Percentiles rank a stretch among this genome's conserved stretches.
phyloP scores from a whole-genome alignment of 2,797 vertebrate genomes.

The Acanthiza pusilla region DNA sequence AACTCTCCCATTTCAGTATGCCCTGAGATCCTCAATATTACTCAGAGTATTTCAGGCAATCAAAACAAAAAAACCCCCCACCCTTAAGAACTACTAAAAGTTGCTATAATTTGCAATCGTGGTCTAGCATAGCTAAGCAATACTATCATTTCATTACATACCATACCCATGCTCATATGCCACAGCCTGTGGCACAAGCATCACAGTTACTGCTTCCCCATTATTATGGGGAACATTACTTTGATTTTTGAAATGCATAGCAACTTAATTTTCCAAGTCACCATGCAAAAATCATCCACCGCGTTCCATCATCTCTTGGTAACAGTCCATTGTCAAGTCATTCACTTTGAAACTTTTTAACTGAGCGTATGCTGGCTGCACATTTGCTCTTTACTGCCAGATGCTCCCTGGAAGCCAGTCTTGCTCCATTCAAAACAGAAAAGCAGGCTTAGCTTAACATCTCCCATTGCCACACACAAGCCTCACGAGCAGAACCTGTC shows the following conservation, averaged over 20 bases:
- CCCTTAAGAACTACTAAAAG: not conserved
- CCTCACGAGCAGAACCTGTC: not conserved
- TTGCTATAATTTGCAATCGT: not conserved
- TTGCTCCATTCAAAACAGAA: not conserved
- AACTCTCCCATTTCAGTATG: not conserved
- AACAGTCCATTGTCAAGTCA: not conserved
- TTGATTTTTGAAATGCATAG: not conserved
- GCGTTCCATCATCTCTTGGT: not conserved
- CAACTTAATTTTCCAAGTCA: not conserved
- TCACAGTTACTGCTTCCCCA: not conserved
- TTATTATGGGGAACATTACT: not conserved
- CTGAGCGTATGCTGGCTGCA: accelerated
- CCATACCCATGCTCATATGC: not conserved
- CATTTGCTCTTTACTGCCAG: not conserved
- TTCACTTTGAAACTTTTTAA: not conserved
- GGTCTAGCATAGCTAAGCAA: not conserved
- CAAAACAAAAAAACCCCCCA: not conserved
- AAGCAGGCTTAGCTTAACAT: not conserved
- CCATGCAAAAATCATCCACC: accelerated
- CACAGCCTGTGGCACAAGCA: not conserved
- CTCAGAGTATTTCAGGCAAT: not conserved
- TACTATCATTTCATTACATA: not conserved
- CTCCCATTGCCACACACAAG: accelerated
- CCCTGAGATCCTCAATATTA: not conserved
- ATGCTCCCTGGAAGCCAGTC: not conserved